Conservation (phyloP, 2,797 vertebrate genomes). For the Enteromius trimaculatus region DNA sequence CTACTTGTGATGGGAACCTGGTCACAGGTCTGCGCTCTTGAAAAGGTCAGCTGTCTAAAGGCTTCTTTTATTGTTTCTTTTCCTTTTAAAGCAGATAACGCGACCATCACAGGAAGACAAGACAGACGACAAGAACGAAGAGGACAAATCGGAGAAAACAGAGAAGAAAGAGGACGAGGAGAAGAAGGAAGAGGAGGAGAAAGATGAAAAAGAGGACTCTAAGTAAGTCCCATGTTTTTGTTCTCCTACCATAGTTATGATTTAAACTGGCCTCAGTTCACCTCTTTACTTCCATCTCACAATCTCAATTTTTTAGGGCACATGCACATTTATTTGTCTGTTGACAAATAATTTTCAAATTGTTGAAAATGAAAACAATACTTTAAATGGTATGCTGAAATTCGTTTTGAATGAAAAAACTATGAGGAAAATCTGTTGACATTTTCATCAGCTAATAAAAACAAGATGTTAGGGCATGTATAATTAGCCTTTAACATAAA, state of each 20-base stretch:
- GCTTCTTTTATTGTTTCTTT: background rate
- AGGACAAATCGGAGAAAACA: slow-evolving; percentile 92
- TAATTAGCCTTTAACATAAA: too few relatives aligned
- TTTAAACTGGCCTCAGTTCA: background rate
- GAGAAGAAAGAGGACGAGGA: slow-evolving; percentile 98
- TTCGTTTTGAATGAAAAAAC: too few relatives aligned
- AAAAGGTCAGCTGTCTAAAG: slow-evolving; percentile 25
- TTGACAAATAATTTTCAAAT: background rate
- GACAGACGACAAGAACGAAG: slow-evolving; percentile 93
- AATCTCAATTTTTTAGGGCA: background rate
- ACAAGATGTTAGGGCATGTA: too few relatives aligned
- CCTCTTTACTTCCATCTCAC: background rate
- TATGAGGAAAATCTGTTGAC: too few relatives aligned
- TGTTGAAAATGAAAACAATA: too few relatives aligned
- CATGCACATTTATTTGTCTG: background rate
- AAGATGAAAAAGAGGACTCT: slow-evolving; percentile 97
- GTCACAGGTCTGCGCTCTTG: background rate
- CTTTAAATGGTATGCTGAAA: too few relatives aligned
- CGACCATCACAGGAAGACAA: slow-evolving; percentile 98
- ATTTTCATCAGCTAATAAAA: too few relatives aligned
- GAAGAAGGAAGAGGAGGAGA: slow-evolving; percentile 98
- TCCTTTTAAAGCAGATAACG: slow-evolving; percentile 87
- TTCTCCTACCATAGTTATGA: background rate
- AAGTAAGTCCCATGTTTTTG: slow-evolving; percentile 78
- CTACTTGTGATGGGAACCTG: slow-evolving; percentile 16